Evolutionary conservation across 2,113 vertebrate species (phyloP).

Genomic region (Eptesicus fuscus): DNA sequence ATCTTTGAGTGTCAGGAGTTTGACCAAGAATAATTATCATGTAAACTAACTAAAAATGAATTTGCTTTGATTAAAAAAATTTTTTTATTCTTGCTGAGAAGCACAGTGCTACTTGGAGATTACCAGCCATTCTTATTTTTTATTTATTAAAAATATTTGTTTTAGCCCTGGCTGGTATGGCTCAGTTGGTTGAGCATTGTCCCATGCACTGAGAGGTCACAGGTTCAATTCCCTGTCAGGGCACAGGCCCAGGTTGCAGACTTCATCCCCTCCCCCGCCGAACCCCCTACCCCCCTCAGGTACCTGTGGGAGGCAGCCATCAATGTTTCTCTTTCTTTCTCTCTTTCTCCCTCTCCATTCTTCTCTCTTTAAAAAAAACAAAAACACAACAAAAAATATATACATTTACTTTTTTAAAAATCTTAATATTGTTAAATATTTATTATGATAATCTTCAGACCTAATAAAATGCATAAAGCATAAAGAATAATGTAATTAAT

Average conservation of each 20-base stretch:
- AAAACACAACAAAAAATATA: too few relatives aligned
- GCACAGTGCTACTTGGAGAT: background rate
- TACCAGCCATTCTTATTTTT: background rate
- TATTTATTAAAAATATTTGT: background rate
- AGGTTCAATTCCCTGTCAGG: too few relatives aligned
- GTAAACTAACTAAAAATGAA: conserved; percentile 7
- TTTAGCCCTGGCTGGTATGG: background rate
- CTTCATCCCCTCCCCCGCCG: too few relatives aligned
- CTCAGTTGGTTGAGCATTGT: too few relatives aligned
- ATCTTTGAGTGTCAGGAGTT: background rate
- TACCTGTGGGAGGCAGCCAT: too few relatives aligned
- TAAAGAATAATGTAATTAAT: conserved; percentile 4
- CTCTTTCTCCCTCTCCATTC: too few relatives aligned
- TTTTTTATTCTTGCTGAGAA: background rate
- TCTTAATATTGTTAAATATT: background rate
- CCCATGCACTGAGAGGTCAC: too few relatives aligned
- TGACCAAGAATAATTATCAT: background rate
- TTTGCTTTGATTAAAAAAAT: background rate
- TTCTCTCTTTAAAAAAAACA: too few relatives aligned
- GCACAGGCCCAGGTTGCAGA: too few relatives aligned
- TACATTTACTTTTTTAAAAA: background rate
- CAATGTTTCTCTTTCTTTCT: too few relatives aligned
- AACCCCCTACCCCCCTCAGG: accelerated
- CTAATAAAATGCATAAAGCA: background rate
- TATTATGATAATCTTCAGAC: conserved; percentile 18